A percentile compares a stretch with the other conserved stretches of the same genome.
Evolutionary conservation across 2,113 vertebrate species (phyloP).

Genomic region (Cottus gobio): DNA sequence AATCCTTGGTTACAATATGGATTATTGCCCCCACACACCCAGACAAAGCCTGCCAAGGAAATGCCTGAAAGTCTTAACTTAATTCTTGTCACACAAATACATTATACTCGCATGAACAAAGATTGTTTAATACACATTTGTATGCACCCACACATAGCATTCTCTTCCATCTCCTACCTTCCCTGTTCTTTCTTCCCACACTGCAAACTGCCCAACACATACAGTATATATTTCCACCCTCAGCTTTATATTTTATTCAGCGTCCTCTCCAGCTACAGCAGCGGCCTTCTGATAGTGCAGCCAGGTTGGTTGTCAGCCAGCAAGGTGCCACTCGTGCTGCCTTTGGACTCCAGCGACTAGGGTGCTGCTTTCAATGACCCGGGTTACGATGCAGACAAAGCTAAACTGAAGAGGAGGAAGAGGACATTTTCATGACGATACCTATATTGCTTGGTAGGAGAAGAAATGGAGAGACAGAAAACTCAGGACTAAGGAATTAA

Average conservation of each 20-base stretch:
- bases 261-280: slow-evolving; percentile 54
- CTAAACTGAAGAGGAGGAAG: slow-evolving; percentile 51
- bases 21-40: slow-evolving; percentile 2
- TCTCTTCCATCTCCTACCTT: slow-evolving; percentile 21
- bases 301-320: slow-evolving; percentile 65
- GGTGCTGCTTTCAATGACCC: slow-evolving; percentile 52
- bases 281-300: slow-evolving; percentile 49
- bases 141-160: slow-evolving; percentile 43
- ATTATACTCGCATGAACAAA: slow-evolving; percentile 32
- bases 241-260: slow-evolving; percentile 70
- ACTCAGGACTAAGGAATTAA: slow-evolving; percentile 5
- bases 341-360: slow-evolving; percentile 32
- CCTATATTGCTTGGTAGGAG: slow-evolving; percentile 22
- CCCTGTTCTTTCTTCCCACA: slow-evolving; percentile 46
- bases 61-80: slow-evolving; percentile 14
- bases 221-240: slow-evolving; percentile 34
- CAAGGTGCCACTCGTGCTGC: slow-evolving; percentile 53
- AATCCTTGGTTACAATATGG: slow-evolving; percentile 30
- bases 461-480: slow-evolving; percentile 33
- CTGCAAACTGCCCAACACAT: slow-evolving; percentile 32
- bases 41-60: slow-evolving; percentile 15
- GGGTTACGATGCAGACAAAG: slow-evolving; percentile 56
- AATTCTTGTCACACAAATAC: slow-evolving; percentile 33
- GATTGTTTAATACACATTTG: slow-evolving; percentile 40
- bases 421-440: slow-evolving; percentile 52